These are phyloP conservation scores for Matsumurasca onukii DNA, from an alignment of 1,140 invertebrate species.

Conservation along the genomic window DNA sequence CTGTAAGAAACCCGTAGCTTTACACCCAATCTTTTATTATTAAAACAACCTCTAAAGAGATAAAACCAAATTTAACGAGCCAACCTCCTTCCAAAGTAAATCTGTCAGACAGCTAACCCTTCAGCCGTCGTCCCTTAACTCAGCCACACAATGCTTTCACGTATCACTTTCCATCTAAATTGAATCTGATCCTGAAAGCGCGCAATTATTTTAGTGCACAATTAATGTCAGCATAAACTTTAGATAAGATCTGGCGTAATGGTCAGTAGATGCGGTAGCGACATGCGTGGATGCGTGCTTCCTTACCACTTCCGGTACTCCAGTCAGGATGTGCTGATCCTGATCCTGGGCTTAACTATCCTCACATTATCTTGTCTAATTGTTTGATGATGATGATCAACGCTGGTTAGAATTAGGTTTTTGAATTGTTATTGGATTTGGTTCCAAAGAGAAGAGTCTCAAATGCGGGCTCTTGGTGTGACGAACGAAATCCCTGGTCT, in stretches of 20 bases:
- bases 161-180: not conserved
- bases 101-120: not conserved
- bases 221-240: not conserved
- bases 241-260: not conserved
- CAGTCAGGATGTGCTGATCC: too few species aligned
- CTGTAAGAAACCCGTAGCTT: too few species aligned
- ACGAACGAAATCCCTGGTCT: too few species aligned
- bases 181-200: not conserved
- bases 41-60: not conserved
- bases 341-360: too few species aligned
- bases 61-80: not conserved
- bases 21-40: too few species aligned
- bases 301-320: too few species aligned
- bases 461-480: too few species aligned
- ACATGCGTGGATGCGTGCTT: not conserved
- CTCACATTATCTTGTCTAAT: too few species aligned
- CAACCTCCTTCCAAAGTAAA: not conserved
- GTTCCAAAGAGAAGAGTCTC: too few species aligned
- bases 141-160: not conserved
- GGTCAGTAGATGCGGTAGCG: not conserved
- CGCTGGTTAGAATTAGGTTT: too few species aligned
- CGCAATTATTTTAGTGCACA: not conserved
- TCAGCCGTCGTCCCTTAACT: not conserved
- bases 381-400: too few species aligned
- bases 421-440: too few species aligned